phyloP scores from a whole-genome alignment of 2,113 vertebrate genomes.

The western clawed frog (Xenopus tropicalis) region UCB_Xtro_10.0 CM004446.2:118431501-118432000 shows the following conservation, averaged over 20 bases:
- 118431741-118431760: constrained; percentile 3
- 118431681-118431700: neutral
- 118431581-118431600: constrained; percentile 62
- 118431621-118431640: constrained; percentile 64
- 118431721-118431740: neutral
- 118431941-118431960: no score
- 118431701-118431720: neutral
- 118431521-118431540: neutral
- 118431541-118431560: neutral
- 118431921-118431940: neutral
- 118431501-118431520: neutral
- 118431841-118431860: neutral
- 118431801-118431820: neutral
- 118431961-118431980: no score
- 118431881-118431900: neutral
- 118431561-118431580: constrained; percentile 58
- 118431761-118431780: neutral
- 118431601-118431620: constrained; percentile 60
- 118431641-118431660: constrained; percentile 45
- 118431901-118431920: neutral
- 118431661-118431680: constrained; percentile 62
- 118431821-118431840: neutral
- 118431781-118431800: constrained; percentile 5
- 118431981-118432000: no score
- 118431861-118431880: neutral